phyloP scores from a whole-genome alignment of 2,888 invertebrate species.

The Schizaphis graminum region DNA sequence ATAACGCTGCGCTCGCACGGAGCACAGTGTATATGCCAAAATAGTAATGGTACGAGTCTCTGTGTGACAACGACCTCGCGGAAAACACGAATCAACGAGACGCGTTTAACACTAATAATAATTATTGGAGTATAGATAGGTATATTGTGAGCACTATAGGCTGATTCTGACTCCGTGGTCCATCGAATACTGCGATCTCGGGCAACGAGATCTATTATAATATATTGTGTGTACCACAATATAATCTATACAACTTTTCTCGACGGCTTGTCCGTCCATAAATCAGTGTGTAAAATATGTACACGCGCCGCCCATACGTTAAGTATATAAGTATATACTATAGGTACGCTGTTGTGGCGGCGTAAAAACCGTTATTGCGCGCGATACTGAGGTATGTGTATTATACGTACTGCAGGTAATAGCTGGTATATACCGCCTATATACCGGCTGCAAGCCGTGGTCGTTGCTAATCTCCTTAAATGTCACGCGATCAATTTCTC shows the following conservation, averaged over 20 bases:
- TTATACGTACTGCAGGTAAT: not conserved
- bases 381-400: not conserved
- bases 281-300: not conserved
- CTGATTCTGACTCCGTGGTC: not conserved
- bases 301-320: not conserved
- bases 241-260: not conserved
- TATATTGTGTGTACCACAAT: not conserved
- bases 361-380: not conserved
- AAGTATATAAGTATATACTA: not conserved
- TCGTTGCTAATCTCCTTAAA: not conserved
- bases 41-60: not conserved
- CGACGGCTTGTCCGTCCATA: not conserved
- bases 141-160: not conserved
- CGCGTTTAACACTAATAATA: not conserved
- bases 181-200: not conserved
- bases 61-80: not conserved
- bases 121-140: not conserved
- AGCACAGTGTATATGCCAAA: not conserved
- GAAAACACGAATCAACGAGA: not conserved
- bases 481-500: not conserved
- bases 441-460: not conserved
- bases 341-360: not conserved
- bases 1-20: not conserved
- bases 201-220: not conserved
- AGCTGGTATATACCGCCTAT: not conserved